Evolutionary conservation across 2,797 vertebrate species (phyloP), one percentile per base, ranked within the genome.

Genomic region (Peromyscus nudipes): DNA sequence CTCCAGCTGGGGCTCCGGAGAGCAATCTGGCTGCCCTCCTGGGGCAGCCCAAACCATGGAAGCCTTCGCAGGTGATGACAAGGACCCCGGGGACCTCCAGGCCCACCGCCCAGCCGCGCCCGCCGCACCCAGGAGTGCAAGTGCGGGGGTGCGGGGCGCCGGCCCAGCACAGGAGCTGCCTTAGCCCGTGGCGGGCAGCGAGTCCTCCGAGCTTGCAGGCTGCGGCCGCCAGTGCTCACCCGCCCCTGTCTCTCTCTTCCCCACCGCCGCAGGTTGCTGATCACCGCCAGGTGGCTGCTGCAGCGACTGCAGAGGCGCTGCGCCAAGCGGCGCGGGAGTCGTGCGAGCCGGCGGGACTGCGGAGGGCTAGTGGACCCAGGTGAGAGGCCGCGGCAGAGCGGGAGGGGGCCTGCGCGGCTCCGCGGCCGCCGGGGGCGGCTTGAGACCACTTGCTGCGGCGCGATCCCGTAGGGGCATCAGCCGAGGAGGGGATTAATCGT

Each of bases 61-160:
- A 93, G 92, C 91, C 76, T 97, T 97, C 64, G 94, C 98, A 98
- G 98, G 98, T 98, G 98, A 98, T 96, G 98, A 82, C 88, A 80
- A 80, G 43, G 90, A 79, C 65, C 49, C 95, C 31, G 46, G 96
- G 60, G 73, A 49, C 93, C 96, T 55, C 73, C 29, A 37, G 64
- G 85, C 91, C 95, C 96, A 29, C 94, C 84, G 25, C 89, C 55
- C 94, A 34, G 94, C 91, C 27, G 88, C 81, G 37, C 92, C 90
- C 40, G 82, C 95, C 64, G 84, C 76, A 25, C 93, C 77, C 76
- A n/a, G 46, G 87, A 90, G 88, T 79, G 62, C 1, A 73, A 27
- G 73, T 29, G 91, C 82, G 52, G 83, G 92, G 75, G 92, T 89
- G 81, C 87, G 85, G 90, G 88, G 96, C 89, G 64, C 89, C 49